phyloP scores from a whole-genome alignment of 2,113 vertebrate genomes.

The Neopipo cinnamomea region DNA sequence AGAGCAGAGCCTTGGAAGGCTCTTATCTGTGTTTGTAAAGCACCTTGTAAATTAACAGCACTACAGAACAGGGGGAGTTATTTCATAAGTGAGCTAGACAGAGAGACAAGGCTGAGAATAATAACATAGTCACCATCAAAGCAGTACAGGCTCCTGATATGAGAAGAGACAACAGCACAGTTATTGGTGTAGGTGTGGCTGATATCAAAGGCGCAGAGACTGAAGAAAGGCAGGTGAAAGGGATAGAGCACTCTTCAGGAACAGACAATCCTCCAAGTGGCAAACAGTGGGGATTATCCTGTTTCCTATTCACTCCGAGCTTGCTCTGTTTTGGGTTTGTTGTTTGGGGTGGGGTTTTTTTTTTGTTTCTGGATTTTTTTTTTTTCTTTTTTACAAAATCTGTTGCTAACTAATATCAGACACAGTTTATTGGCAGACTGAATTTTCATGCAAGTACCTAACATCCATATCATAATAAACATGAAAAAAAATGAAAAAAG shows the following conservation, averaged over 20 bases:
- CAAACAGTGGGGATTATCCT: not conserved
- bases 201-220: not conserved
- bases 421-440: not conserved
- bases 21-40: conserved; percentile 57
- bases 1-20: not conserved
- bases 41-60: conserved; percentile 51
- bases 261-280: not conserved
- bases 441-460: not conserved
- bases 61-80: not conserved
- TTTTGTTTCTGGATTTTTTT: too few species aligned
- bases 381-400: not conserved
- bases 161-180: not conserved
- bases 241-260: not conserved
- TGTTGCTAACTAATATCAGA: not conserved
- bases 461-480: not conserved
- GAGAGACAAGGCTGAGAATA: conserved; percentile 5
- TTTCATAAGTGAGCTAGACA: not conserved
- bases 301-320: not conserved
- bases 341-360: not conserved
- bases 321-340: not conserved
- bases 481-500: not conserved
- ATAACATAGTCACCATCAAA: conserved; percentile 28
- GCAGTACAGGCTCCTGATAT: not conserved
- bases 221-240: not conserved
- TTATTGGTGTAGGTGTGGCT: not conserved